A percentile compares a stretch with the other conserved stretches of the same genome.
phyloP scores from a whole-genome alignment of 2,797 vertebrate genomes.

The Furcifer pardalis region DNA sequence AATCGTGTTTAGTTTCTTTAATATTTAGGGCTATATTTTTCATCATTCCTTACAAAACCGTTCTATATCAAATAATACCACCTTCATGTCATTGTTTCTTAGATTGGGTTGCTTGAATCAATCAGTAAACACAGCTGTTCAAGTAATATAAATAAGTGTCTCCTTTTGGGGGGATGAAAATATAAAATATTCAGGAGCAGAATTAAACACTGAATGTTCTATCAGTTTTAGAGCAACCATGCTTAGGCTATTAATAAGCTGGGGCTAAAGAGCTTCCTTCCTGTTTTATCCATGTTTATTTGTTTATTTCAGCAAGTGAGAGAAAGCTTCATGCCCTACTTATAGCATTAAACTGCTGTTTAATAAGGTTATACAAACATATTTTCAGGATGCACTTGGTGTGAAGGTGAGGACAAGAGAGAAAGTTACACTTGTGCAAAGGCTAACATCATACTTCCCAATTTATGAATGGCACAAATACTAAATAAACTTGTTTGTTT shows the following conservation, averaged over 20 bases:
- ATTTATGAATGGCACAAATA: conserved; percentile 8
- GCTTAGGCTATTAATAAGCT: background rate
- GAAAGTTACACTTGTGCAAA: conserved; percentile 13
- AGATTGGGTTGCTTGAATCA: background rate
- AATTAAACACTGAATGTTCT: background rate
- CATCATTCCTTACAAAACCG: background rate
- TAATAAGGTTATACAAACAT: conserved; percentile 20
- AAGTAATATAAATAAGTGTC: background rate
- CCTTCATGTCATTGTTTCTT: background rate
- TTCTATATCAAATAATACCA: background rate
- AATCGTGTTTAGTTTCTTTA: background rate
- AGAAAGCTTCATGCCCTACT: background rate
- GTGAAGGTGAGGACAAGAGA: conserved; percentile 29
- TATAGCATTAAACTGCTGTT: conserved; percentile 10
- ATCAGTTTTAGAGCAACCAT: background rate
- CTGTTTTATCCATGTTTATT: background rate
- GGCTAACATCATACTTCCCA: background rate
- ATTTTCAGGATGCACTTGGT: conserved; percentile 6
- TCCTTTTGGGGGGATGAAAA: background rate
- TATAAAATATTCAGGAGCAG: background rate
- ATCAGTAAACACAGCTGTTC: background rate
- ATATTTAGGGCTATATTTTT: background rate
- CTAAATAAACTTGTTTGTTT: conserved; percentile 51
- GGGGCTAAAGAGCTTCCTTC: background rate
- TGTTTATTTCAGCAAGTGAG: conserved; percentile 1